phyloP scores from a whole-genome alignment of 1,140 invertebrate species.

The Ceratosolen fusciceps region DNA sequence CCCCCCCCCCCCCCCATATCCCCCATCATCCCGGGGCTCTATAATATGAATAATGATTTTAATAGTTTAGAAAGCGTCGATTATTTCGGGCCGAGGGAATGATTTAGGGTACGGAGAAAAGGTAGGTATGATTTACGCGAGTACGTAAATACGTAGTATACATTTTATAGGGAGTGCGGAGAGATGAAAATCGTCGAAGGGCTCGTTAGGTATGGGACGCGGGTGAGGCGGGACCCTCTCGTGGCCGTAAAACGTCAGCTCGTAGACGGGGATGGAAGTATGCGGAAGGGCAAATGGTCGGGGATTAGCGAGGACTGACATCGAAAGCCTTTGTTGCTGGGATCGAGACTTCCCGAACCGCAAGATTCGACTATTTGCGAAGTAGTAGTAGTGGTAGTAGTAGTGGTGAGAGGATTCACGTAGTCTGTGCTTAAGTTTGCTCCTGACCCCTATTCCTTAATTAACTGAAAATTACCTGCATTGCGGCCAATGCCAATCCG shows the following conservation, averaged over 20 bases:
- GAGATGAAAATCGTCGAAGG: background rate
- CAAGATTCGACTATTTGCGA: background rate
- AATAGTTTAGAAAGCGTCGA: too few species aligned
- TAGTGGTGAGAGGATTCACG: background rate
- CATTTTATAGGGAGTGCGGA: too few species aligned
- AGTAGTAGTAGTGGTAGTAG: background rate
- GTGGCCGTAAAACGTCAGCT: background rate
- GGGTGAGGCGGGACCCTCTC: background rate
- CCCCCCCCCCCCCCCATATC: too few species aligned
- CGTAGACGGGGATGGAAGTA: background rate
- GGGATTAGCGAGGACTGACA: background rate
- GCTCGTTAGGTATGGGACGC: background rate
- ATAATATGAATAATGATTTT: too few species aligned
- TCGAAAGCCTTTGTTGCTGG: background rate
- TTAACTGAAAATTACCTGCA: constrained; percentile 63
- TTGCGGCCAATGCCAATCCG: constrained; percentile 52
- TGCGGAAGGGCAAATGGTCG: background rate
- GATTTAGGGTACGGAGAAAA: too few species aligned
- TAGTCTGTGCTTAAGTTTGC: background rate
- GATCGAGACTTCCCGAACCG: background rate
- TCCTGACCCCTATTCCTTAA: constrained; percentile 50
- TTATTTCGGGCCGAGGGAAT: too few species aligned
- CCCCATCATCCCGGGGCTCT: too few species aligned
- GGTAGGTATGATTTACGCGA: too few species aligned
- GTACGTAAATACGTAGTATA: too few species aligned